Evolutionary conservation across 2,888 invertebrate genomes (phyloP), one percentile per base, ranked within the genome.

Genomic region (Acronicta alni): DNA sequence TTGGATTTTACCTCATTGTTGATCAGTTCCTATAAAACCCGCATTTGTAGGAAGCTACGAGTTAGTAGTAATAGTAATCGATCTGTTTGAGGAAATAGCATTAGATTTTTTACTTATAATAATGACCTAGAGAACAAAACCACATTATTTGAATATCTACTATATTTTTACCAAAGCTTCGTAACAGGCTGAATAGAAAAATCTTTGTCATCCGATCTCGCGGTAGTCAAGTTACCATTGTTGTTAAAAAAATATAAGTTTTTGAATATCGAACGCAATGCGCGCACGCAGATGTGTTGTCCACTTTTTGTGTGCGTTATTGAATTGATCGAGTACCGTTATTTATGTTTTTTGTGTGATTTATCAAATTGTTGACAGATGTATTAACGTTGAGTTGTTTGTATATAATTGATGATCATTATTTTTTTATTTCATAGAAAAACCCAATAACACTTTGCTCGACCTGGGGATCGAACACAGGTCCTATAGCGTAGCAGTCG

Each of bases 251-350:
- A 83, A 85, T 42, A 45, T 46, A 84, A 80, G 82, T 86, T 88
- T 90, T 89, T 89, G 87, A 89, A 89, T 89, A 89, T 88, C 83
- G 86, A 85, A 85, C 79, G 80, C 80, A 74, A 75, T 73, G 85
- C 83, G 81, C 79, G 71, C 79, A 84, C 87, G 92, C 92, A 92
- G 91, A 89, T 92, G 92, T 85, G 87, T 85, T 87, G 86, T 86
- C 86, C 88, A 83, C 86, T 91, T 93, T 83, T 93, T 92, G 80
- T 89, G 72, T 60, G 70, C 78, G 87, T 88, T 86, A 88, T 89
- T 87, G 88, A 86, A 88, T 83, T 85, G 80, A 84, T 81, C 75
- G 80, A 79, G 69, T 86, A 83, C 89, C 89, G 91, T 89, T 91
- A 90, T 83, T 80, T 75, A 59, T 77, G 7, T 72, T 76, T 84